phyloP scores from a whole-genome alignment of 2,113 vertebrate genomes.

The Scomber japonicus region DNA sequence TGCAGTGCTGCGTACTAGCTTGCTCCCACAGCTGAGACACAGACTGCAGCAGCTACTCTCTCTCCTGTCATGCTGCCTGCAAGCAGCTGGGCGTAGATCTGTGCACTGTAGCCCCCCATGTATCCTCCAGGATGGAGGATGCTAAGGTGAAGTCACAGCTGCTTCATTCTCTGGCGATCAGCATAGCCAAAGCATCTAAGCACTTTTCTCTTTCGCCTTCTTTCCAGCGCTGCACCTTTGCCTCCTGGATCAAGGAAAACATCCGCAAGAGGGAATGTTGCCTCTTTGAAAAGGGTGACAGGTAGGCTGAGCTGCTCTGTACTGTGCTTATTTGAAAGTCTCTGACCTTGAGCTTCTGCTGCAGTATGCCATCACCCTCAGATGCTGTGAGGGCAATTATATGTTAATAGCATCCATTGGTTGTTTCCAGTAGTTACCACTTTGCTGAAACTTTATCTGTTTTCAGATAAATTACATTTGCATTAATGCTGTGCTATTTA shows the following conservation, averaged over 20 bases:
- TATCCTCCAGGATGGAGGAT: slow-evolving; percentile 55
- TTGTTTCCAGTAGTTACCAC: neutral
- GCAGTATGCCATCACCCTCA: neutral
- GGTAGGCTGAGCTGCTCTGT: slow-evolving; percentile 63
- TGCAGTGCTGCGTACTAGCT: slow-evolving; percentile 52
- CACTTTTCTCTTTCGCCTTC: slow-evolving; percentile 56
- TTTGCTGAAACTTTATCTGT: neutral
- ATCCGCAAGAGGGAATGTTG: slow-evolving; percentile 92
- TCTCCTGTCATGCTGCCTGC: slow-evolving; percentile 9
- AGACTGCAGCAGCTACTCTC: slow-evolving; percentile 58
- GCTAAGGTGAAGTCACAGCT: slow-evolving; percentile 1
- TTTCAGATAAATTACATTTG: neutral
- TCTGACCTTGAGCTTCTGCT: slow-evolving; percentile 14
- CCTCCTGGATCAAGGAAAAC: slow-evolving; percentile 88
- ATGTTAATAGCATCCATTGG: neutral
- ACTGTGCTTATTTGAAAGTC: neutral
- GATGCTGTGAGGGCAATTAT: neutral
- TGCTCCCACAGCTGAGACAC: slow-evolving; percentile 7
- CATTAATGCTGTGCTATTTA: neutral
- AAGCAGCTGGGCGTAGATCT: neutral
- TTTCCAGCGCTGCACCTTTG: slow-evolving; percentile 72
- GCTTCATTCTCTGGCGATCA: slow-evolving; percentile 29
- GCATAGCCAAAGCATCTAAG: slow-evolving; percentile 26
- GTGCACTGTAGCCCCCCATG: slow-evolving; percentile 1
- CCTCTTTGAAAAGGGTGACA: slow-evolving; percentile 85